Evolutionary conservation across 2,113 vertebrate genomes (phyloP).

Genomic region (Scopus umbretta): DNA sequence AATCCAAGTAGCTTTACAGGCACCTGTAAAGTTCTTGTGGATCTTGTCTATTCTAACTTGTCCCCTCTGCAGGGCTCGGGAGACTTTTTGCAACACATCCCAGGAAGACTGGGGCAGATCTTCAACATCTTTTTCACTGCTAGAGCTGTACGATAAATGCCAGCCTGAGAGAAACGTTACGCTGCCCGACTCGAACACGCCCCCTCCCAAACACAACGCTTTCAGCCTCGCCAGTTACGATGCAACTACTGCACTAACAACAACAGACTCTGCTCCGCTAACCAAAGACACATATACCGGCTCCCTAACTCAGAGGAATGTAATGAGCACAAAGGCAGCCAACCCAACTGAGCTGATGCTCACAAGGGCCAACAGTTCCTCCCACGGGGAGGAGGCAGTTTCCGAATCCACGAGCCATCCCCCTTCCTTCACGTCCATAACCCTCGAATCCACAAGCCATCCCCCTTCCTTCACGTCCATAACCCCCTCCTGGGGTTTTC

Average conservation of each 20-base stretch:
- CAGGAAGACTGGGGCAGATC: not conserved
- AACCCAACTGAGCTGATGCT: not conserved
- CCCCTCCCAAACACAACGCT: accelerated
- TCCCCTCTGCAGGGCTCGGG: slow-evolving; percentile 41
- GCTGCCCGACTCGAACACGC: accelerated
- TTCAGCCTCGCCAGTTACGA: not conserved
- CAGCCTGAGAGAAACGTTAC: not conserved
- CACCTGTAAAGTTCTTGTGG: not conserved
- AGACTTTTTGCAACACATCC: slow-evolving; percentile 55
- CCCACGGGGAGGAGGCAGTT: not conserved
- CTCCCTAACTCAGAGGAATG: not conserved
- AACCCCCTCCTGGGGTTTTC: not conserved
- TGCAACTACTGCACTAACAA: not conserved
- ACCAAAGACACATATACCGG: not conserved
- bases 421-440: accelerated
- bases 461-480: accelerated
- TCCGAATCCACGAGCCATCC: not conserved
- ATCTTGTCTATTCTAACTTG: not conserved
- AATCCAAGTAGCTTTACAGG: not conserved
- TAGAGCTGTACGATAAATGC: slow-evolving; percentile 47
- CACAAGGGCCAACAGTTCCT: not conserved
- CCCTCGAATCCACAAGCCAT: too few species aligned
- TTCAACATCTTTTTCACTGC: slow-evolving; percentile 16
- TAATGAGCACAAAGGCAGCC: not conserved
- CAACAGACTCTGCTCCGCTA: not conserved